A percentile compares a stretch with the other conserved stretches of the same genome.
Conservation (phyloP, 2,797 vertebrate genomes). For the Sebastolobus alascanus region DNA sequence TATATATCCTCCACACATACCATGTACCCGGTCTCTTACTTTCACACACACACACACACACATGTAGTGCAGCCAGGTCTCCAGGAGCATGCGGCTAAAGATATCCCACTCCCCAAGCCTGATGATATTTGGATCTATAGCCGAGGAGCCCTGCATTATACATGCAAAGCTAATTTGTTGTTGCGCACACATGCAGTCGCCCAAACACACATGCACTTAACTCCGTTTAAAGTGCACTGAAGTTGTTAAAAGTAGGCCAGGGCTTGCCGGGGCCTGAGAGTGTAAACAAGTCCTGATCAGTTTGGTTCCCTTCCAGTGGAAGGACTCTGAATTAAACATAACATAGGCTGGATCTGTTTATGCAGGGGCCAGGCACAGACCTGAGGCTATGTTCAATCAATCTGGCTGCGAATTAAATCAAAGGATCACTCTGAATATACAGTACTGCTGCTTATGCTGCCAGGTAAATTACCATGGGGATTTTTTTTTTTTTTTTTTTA, state of each 20-base stretch:
- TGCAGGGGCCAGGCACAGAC: conserved; percentile 66
- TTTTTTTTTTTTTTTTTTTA: conserved; percentile 29
- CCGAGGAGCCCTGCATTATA: conserved; percentile 70
- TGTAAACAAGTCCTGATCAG: conserved; percentile 80
- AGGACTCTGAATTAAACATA: conserved; percentile 80
- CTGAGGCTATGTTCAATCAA: conserved; percentile 80
- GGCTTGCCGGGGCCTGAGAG: conserved; percentile 65
- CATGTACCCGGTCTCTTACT: conserved; percentile 39
- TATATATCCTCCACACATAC: conserved; percentile 41
- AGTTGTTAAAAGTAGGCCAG: conserved; percentile 80
- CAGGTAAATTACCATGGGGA: conserved; percentile 65
- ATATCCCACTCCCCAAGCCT: conserved; percentile 40
- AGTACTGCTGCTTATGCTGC: conserved; percentile 45
- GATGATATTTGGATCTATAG: conserved; percentile 64
- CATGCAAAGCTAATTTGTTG: conserved; percentile 73
- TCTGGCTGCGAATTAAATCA: conserved; percentile 75
- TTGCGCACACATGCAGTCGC: conserved; percentile 34
- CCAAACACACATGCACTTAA: conserved; percentile 56
- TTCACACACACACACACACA: neutral
- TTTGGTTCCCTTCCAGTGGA: conserved; percentile 71
- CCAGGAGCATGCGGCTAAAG: conserved; percentile 41
- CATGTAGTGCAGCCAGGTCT: conserved; percentile 40
- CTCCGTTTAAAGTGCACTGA: conserved; percentile 65
- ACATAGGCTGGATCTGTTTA: conserved; percentile 73
- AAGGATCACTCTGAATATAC: conserved; percentile 65